Evolutionary conservation across 2,113 vertebrate species (phyloP).

Genomic region (Pagrus major): DNA sequence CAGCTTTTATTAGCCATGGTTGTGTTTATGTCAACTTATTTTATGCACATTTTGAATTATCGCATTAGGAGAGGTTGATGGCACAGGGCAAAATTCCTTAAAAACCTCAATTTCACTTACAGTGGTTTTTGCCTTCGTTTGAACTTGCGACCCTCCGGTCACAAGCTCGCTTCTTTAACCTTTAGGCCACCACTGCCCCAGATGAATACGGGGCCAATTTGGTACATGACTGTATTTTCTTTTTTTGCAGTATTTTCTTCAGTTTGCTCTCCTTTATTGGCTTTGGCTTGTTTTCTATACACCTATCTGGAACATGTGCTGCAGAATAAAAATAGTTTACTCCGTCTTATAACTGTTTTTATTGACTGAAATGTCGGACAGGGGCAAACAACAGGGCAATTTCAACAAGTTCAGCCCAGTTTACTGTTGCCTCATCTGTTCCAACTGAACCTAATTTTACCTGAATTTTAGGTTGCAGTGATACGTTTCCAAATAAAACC

Average conservation of each 20-base stretch:
- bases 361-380: background rate
- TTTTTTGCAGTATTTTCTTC: background rate
- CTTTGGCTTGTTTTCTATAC: background rate
- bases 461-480: background rate
- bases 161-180: no score
- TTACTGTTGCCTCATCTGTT: background rate
- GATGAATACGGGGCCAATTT: background rate
- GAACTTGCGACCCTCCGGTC: no score
- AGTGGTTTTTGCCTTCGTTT: no score
- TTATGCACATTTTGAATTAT: no score
- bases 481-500: background rate
- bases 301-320: background rate
- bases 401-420: background rate
- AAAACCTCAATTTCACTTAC: no score
- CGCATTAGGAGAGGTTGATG: no score
- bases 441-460: background rate
- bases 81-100: no score
- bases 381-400: background rate
- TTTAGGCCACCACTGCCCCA: no score
- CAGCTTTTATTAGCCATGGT: constrained; percentile 2
- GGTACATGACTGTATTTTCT: background rate
- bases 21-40: no score
- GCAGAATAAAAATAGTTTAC: background rate
- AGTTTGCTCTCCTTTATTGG: background rate
- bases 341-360: background rate